Base-by-base conservation (phyloP, 2,797 vertebrate species). In the Melanotaenia parkinsoni region DNA sequence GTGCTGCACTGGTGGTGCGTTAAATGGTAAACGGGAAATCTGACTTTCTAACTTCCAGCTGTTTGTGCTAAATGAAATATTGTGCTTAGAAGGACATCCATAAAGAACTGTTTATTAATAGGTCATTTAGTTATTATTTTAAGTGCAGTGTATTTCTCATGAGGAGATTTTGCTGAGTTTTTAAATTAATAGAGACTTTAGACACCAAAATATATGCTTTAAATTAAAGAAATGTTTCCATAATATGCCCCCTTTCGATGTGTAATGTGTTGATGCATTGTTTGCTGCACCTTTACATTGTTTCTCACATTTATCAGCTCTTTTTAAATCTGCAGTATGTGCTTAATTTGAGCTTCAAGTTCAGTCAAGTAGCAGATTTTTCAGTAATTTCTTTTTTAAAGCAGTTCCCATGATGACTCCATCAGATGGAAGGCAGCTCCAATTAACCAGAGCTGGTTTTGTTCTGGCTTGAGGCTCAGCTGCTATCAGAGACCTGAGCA, bases 401-500 rank as follows among this genome's bases (percentile, higher is more conserved):
- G 50, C 50, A 11, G 50, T 24, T 51, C 50, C 50, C 50, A 51
- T 24, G 20, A 10, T 10, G n/a, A 24, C 50, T 51, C 50, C 50
- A 24, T 51, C n/a, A 24, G n/a, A 51, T 51, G 50, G 50, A 51
- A 51, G n/a, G 50, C 50, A 51, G 50, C 50, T 51, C 50, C 50
- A 51, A 24, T 51, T 51, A 22, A 22, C 50, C n/a, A 22, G 24
- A 51, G 50, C n/a, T 2, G 2, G n/a, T n/a, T 50, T 5, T 24
- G 50, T 7, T 51, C n/a, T 51, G 3, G n/a, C 50, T 51, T 24
- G 3, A 9, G 50, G 50, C 50, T 22, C 50, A 51, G 50, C 50
- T 24, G 50, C 20, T 50, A 22, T n/a, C 47, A 50, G 47, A 50
- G n/a, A 50, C 20, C 47, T 22, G 20, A n/a, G 8, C 50, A 51